Conservation (phyloP, 92 coral and sea anemone species). For the Epizoanthus stellaris region DNA sequence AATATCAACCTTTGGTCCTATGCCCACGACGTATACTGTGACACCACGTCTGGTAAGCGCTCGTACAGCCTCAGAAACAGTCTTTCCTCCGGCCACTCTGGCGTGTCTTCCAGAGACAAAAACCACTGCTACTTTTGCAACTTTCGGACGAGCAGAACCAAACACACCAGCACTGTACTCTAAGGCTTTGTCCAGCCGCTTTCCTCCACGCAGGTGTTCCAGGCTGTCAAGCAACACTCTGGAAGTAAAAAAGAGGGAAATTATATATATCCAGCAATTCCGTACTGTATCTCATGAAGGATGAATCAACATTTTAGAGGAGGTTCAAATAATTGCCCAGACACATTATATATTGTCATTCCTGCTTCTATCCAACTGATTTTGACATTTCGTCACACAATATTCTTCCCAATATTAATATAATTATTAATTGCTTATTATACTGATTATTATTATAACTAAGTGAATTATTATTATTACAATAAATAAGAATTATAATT, state of each 20-base stretch:
- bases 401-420: no score
- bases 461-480: no score
- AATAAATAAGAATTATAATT: no score
- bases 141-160: slow-evolving; percentile 50
- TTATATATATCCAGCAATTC: not conserved
- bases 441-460: no score
- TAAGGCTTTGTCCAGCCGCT: slow-evolving; percentile 61
- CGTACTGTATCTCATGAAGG: not conserved
- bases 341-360: no score
- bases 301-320: not conserved
- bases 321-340: no score
- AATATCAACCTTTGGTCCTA: slow-evolving; percentile 73
- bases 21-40: slow-evolving; percentile 73
- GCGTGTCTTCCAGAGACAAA: slow-evolving; percentile 66
- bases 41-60: slow-evolving; percentile 81
- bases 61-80: slow-evolving; percentile 67
- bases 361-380: no score
- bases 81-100: slow-evolving; percentile 43
- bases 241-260: not conserved
- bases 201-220: slow-evolving; percentile 38
- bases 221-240: slow-evolving; percentile 32
- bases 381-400: no score
- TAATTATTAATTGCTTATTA: no score
- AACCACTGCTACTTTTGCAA: slow-evolving; percentile 72
- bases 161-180: slow-evolving; percentile 63